Evolutionary conservation across 2,888 invertebrate genomes (phyloP).

Genomic region (Mythimna lalbum): DNA sequence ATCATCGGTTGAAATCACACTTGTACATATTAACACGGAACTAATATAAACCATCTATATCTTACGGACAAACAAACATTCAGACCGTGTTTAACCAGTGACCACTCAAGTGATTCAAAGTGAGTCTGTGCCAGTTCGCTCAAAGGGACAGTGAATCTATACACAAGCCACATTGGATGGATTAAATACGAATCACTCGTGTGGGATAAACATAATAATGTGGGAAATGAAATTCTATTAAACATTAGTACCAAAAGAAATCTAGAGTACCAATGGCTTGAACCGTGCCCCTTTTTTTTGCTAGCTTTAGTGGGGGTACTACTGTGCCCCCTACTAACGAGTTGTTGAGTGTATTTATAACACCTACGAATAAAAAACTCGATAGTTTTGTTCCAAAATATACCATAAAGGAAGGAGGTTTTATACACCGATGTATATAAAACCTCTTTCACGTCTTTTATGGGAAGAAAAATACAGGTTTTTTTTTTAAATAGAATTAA

Average conservation of each 20-base stretch:
- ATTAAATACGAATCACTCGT: conserved; percentile 11
- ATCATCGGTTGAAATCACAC: neutral
- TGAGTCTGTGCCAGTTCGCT: conserved; percentile 20
- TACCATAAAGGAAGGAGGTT: too few relatives aligned
- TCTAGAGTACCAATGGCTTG: neutral
- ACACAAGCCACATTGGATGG: conserved; percentile 15
- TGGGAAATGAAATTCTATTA: conserved; percentile 9
- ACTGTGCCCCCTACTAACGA: too few relatives aligned
- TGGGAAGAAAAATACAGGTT: neutral
- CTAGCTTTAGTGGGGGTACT: too few relatives aligned
- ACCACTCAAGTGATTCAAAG: conserved; percentile 23
- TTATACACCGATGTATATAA: too few relatives aligned
- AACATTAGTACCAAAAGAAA: neutral
- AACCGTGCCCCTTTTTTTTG: too few relatives aligned
- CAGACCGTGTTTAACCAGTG: conserved; percentile 18
- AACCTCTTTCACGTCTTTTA: neutral
- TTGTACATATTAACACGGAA: neutral
- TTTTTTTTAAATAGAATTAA: neutral
- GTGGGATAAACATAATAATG: neutral
- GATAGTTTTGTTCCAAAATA: too few relatives aligned
- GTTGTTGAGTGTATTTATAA: neutral
- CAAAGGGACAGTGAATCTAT: conserved; percentile 32
- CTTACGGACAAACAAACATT: conserved; percentile 21
- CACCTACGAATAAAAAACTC: too few relatives aligned
- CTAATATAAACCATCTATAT: neutral